Evolutionary conservation across 2,888 invertebrate species (phyloP).

Genomic region (Pachycephus smyrnensis): DNA sequence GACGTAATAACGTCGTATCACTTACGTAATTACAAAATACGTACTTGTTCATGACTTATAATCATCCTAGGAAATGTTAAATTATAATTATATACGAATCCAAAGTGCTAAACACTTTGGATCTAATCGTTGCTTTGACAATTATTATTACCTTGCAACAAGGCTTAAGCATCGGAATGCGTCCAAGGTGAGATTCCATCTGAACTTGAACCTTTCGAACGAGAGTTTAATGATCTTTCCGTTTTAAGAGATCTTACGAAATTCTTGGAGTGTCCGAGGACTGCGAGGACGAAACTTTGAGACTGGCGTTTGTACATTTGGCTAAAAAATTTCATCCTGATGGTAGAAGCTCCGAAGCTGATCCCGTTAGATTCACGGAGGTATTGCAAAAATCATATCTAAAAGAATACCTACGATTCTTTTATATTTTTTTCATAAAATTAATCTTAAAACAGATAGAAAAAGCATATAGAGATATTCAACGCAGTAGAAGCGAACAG

Average conservation of each 20-base stretch:
- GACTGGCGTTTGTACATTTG: slow-evolving; percentile 78
- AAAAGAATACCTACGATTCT: slow-evolving; percentile 14
- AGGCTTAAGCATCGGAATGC: not conserved
- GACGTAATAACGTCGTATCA: not conserved
- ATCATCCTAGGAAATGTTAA: not conserved
- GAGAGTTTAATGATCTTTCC: slow-evolving; percentile 13
- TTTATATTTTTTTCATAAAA: slow-evolving; percentile 14
- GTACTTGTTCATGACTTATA: not conserved
- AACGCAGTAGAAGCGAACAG: slow-evolving; percentile 38
- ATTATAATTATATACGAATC: not conserved
- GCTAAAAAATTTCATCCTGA: slow-evolving; percentile 91
- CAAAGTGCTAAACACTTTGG: not conserved
- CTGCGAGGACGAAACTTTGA: slow-evolving; percentile 79
- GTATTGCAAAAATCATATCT: slow-evolving; percentile 58
- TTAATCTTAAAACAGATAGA: slow-evolving; percentile 70
- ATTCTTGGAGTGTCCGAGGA: slow-evolving; percentile 75
- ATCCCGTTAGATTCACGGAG: slow-evolving; percentile 78
- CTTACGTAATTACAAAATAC: not conserved
- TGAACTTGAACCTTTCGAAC: not conserved
- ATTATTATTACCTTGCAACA: not conserved
- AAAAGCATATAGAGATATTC: slow-evolving; percentile 75
- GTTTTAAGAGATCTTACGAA: slow-evolving; percentile 75
- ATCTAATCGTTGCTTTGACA: not conserved
- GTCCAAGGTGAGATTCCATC: not conserved
- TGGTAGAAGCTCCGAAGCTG: slow-evolving; percentile 78